Base-by-base conservation (phyloP, 2,888 invertebrate species). In the Diloba caeruleocephala region DNA sequence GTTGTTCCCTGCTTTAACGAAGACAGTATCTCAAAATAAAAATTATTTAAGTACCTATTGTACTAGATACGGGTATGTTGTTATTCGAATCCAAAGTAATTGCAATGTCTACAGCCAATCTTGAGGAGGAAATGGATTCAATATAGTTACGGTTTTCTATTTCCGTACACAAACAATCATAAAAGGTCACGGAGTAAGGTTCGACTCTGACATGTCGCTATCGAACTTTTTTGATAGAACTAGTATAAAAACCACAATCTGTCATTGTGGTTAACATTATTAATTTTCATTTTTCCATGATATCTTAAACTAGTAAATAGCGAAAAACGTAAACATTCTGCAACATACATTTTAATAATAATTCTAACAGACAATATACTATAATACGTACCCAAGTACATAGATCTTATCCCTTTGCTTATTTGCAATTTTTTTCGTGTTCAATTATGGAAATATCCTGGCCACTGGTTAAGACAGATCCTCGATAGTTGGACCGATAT, bases 81-180 rank as follows among this genome's bases (percentile, higher is more conserved):
- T 56, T 34, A 42, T 42, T 31, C 23, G 31, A 42, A 59, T 53
- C 49, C 52, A 49, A 69, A 68, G 50, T 69, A 68, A 76, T 77
- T 64, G 56, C 37, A 42, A 58, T 65, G 26, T 48, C 44, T 32
- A 64, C 25, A 64, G 44, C 43, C 50, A 55, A 71, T 71, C 37
- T 38, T 57, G 44, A 60, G 52, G 34, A 49, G 74, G 67, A 76
- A 79, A 78, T 75, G 59, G 60, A 67, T 70, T 76, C 67, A 68
- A 76, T 73, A 77, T 62, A 69, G 73, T 71, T 73, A 77, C 57
- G 66, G 67, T 67, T 70, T 76, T 78, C 74, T 73, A 77, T 76
- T 78, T 80, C 72, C 70, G 63, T 65, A 52, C 50, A 48, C 64
- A 72, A 65, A 70, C 74, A 61, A 60, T 61, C 44, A 39, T 45